These are phyloP conservation scores for Glossophaga mutica DNA, from an alignment of 2,797 vertebrate genomes.

Conservation along the genomic window DNA sequence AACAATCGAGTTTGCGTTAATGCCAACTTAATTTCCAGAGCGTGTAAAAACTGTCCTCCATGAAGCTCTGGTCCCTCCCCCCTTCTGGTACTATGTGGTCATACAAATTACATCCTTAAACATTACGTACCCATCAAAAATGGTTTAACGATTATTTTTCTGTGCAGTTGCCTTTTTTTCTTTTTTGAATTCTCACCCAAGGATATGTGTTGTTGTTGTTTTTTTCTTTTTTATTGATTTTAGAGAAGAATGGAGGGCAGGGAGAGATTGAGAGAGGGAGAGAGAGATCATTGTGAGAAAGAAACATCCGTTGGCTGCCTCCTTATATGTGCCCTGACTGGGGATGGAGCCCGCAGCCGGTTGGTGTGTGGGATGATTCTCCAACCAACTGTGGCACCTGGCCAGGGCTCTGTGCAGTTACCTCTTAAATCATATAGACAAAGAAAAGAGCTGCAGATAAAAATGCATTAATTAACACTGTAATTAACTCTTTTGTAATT, in stretches of 20 bases:
- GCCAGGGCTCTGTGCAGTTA: background rate
- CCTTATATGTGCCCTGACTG: background rate
- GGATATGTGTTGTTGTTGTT: background rate
- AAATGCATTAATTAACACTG: background rate
- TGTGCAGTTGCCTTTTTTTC: background rate
- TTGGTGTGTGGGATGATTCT: background rate
- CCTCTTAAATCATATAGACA: background rate
- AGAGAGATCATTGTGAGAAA: background rate
- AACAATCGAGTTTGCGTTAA: background rate
- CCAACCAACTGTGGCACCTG: too few species aligned
- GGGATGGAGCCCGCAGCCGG: background rate
- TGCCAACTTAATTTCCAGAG: background rate
- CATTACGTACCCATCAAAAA: background rate
- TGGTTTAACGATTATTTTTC: background rate
- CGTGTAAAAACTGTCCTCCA: background rate
- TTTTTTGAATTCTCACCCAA: background rate
- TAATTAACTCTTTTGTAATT: background rate
- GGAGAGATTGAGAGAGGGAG: background rate
- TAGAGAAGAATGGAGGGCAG: background rate
- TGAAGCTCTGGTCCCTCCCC: background rate
- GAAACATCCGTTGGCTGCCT: background rate
- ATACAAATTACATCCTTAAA: background rate
- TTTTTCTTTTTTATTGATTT: background rate
- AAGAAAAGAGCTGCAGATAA: background rate
- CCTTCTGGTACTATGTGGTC: background rate